phyloP scores from a whole-genome alignment of 2,113 vertebrate species.

The Mellivora capensis region DNA sequence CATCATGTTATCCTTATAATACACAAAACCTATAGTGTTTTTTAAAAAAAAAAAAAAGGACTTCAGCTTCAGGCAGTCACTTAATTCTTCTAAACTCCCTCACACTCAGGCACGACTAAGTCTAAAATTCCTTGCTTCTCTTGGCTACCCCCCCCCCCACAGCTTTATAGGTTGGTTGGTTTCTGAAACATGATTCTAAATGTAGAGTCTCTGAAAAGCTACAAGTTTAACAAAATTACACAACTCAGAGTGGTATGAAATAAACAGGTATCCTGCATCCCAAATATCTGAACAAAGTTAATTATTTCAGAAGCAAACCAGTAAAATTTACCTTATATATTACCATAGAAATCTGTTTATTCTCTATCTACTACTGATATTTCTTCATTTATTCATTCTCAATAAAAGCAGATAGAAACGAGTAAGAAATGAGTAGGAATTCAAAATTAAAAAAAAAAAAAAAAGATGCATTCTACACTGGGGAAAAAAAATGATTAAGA shows the following conservation, averaged over 20 bases:
- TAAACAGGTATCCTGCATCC: background rate
- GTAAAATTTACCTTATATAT: background rate
- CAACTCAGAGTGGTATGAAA: background rate
- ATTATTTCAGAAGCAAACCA: background rate
- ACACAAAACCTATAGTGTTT: background rate
- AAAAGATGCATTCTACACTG: background rate
- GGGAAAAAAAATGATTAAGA: background rate
- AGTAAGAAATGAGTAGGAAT: slow-evolving; percentile 2
- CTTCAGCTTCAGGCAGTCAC: background rate
- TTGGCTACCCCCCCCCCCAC: background rate
- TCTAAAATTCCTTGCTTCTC: slow-evolving; percentile 11
- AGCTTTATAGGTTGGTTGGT: background rate
- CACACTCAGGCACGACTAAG: background rate
- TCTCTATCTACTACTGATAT: background rate
- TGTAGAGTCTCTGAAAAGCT: background rate
- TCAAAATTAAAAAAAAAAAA: no score
- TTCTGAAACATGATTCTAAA: slow-evolving; percentile 40
- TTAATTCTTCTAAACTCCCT: slow-evolving; percentile 20
- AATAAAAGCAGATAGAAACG: background rate
- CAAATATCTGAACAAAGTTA: background rate
- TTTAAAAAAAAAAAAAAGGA: background rate
- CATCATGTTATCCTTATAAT: background rate
- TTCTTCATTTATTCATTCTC: background rate
- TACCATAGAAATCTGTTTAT: background rate
- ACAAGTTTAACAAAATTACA: background rate